Conservation (phyloP, 35 echinoderm and acorn worm species). For the Apostichopus californicus region DNA sequence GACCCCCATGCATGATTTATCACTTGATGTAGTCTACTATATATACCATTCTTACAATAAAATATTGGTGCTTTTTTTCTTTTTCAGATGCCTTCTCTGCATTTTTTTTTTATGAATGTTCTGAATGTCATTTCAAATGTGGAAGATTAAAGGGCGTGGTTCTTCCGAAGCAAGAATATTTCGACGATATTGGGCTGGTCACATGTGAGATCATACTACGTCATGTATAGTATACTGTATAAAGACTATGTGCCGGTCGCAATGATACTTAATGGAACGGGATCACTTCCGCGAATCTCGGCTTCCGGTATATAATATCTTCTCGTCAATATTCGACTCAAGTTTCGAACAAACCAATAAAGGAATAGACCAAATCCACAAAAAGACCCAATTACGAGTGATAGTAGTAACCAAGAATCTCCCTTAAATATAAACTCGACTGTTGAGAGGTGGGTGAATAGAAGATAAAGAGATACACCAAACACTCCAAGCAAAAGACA, state of each 20-base stretch:
- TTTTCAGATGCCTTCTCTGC: too few species aligned
- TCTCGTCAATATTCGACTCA: conserved; percentile 9
- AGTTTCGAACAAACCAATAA: conserved; percentile 58
- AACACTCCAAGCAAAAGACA: conserved; percentile 62
- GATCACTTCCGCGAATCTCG: conserved; percentile 26
- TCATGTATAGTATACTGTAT: too few species aligned
- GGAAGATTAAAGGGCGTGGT: too few species aligned
- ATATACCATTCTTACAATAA: too few species aligned
- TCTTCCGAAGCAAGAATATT: too few species aligned
- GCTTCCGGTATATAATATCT: background rate
- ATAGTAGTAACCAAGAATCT: conserved; percentile 65
- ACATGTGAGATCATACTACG: too few species aligned
- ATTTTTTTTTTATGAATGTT: too few species aligned
- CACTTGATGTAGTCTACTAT: too few species aligned
- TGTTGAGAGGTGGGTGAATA: conserved; percentile 45
- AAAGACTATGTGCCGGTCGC: background rate
- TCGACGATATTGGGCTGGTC: too few species aligned
- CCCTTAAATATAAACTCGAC: background rate
- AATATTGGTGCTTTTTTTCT: too few species aligned
- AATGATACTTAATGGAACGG: conserved; percentile 26
- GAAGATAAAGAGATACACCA: conserved; percentile 60
- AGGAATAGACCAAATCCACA: conserved; percentile 61
- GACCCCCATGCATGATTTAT: too few species aligned
- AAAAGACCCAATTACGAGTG: conserved; percentile 34
- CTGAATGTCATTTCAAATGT: too few species aligned